Base-by-base conservation (phyloP, 2,113 vertebrate genomes). In the Cygnus atratus region DNA sequence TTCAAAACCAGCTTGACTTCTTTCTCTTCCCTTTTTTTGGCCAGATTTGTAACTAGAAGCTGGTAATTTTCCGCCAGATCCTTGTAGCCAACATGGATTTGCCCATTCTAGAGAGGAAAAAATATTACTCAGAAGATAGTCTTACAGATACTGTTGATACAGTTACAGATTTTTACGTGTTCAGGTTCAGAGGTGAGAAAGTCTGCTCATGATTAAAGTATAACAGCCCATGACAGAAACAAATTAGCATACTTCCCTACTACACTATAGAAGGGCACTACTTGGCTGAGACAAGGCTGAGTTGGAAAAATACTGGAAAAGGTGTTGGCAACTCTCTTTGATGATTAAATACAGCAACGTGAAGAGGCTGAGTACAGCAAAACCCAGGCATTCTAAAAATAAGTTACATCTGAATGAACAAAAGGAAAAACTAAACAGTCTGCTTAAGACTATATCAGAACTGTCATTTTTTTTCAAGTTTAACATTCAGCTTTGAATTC, bases 1-100 rank as follows among this genome's bases (percentile, higher is more conserved):
- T 99, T 99, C 86, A 99, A 98, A 83, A 99, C 99, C 35, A 99
- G 98, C 41, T 99, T 98, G 62, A 99, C 97, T 87, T 99, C 99
- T 95, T 99, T 99, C 97, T 99, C 98, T 71, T 99, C 98, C 15
- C 97, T 98, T 91, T 99, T 98, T 4, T 98, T 97, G 1, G 99
- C 99, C 95, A 99, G 97, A 93, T 98, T 98, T 94, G 95, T 98
- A 92, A 99, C 98, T 15, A 98, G 98, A 37, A 99, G 99, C 97
- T 99, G 98, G 97, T 99, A 99, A 96, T 99, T 97, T 55, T 98
- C 98, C 98, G 99, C 99, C 67, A 99, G 98, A 83, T 98, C 98
- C 91, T 99, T 99, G 97, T 99, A 99, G 90, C 99, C 99, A 22
- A 98, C 98, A 0, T 98, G 98, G 61, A 98, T 98, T 82, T 99